These are phyloP conservation scores for Ophiothrix spiculata DNA, from an alignment of 35 echinoderm and acorn worm species.

Conservation along the genomic window DNA sequence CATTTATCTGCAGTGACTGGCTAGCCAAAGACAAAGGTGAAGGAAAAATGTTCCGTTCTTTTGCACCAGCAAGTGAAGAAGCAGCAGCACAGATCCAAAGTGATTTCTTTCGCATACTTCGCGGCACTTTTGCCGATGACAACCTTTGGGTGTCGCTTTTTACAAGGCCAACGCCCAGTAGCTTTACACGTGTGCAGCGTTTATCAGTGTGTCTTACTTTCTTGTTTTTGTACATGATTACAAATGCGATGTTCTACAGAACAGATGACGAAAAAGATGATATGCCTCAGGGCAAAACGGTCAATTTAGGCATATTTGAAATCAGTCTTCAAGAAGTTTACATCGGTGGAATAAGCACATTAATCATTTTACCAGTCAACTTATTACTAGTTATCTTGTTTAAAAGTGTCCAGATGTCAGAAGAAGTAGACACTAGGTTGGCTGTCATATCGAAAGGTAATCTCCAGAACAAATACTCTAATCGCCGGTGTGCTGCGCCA, in stretches of 20 bases:
- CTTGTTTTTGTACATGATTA: conserved; percentile 75
- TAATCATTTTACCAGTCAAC: neutral
- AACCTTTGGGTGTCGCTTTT: conserved; percentile 90
- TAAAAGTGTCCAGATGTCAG: neutral
- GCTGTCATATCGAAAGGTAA: neutral
- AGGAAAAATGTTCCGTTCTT: conserved; percentile 18
- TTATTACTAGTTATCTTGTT: neutral
- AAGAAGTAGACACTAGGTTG: neutral
- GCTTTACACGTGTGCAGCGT: conserved; percentile 73
- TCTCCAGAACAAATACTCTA: neutral
- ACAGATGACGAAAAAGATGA: conserved; percentile 6
- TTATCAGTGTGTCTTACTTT: conserved; percentile 63
- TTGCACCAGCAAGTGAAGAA: conserved; percentile 35
- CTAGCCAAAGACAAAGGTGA: conserved; percentile 38
- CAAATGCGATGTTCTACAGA: conserved; percentile 89
- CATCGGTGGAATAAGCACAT: neutral
- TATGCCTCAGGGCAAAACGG: neutral
- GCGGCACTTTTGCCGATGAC: conserved; percentile 63
- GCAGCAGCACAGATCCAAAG: neutral
- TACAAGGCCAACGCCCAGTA: conserved; percentile 51
- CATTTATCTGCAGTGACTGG: conserved; percentile 54
- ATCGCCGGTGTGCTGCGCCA: neutral
- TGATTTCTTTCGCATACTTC: conserved; percentile 42
- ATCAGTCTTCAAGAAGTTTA: neutral
- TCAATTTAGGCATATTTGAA: neutral